Conservation (phyloP, 2,113 vertebrate species). For the Chunga burmeisteri region DNA sequence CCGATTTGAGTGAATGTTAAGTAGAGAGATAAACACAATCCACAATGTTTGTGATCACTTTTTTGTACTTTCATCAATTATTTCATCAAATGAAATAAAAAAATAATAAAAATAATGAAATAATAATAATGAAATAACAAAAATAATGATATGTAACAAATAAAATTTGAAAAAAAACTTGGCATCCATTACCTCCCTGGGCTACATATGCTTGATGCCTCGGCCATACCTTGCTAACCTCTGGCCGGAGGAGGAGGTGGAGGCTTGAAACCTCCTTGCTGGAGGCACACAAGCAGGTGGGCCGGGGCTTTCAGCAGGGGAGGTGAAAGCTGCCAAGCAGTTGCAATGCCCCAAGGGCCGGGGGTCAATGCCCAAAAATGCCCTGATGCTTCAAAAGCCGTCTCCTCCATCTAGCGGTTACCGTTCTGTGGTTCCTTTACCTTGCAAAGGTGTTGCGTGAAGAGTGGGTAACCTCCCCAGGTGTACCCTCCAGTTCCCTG, state of each 20-base stretch:
- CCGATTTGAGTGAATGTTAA: neutral
- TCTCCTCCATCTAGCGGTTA: neutral
- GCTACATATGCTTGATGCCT: accelerated
- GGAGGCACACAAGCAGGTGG: neutral
- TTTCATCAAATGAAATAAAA: neutral
- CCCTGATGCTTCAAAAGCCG: neutral
- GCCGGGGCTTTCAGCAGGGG: neutral
- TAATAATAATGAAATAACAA: neutral
- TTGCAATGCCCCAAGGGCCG: neutral
- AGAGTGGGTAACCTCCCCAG: accelerated
- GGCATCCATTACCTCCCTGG: neutral
- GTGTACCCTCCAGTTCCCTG: neutral
- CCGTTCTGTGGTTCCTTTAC: neutral
- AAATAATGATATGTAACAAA: neutral
- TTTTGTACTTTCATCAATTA: neutral
- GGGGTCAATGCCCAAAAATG: too few species aligned
- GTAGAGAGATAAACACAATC: neutral
- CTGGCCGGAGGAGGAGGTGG: neutral
- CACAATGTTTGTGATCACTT: neutral
- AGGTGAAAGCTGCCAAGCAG: neutral
- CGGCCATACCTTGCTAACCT: neutral
- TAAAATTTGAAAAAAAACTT: neutral
- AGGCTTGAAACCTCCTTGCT: neutral
- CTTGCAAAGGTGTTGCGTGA: neutral
- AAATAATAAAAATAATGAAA: neutral